Percentiles rank a stretch among this genome's conserved stretches.
These are phyloP conservation scores for Phlogophora meticulosa DNA, from an alignment of 2,888 invertebrate species.

Conservation along the genomic window DNA sequence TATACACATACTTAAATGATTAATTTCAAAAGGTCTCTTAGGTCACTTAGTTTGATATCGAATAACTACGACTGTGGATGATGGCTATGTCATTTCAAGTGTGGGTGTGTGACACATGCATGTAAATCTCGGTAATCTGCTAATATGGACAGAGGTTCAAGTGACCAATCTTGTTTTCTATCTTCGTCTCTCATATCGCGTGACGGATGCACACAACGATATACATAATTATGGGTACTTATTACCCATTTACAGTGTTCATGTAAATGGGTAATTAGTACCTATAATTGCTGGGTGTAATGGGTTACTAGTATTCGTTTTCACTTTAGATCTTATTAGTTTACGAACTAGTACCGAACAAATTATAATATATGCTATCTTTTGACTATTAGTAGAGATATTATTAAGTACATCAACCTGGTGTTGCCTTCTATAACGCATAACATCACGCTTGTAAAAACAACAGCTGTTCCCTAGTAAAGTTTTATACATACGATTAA, in stretches of 20 bases:
- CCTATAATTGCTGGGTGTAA: conserved; percentile 52
- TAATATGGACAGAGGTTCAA: conserved; percentile 36
- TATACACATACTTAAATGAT: conserved; percentile 13
- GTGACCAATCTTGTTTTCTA: conserved; percentile 61
- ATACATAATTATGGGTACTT: conserved; percentile 66
- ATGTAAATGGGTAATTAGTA: conserved; percentile 64
- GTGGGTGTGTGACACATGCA: neutral
- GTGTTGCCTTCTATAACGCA: no score
- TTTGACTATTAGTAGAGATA: conserved; percentile 7
- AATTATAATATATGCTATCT: conserved; percentile 12
- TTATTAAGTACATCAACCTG: neutral
- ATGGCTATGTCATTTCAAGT: no score
- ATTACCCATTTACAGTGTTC: conserved; percentile 70
- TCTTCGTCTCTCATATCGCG: conserved; percentile 60
- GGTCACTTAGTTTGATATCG: conserved; percentile 7
- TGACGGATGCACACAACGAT: conserved; percentile 66
- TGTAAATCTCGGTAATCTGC: conserved; percentile 29
- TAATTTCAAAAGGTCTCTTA: conserved; percentile 19
- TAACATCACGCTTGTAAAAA: no score
- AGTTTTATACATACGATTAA: no score
- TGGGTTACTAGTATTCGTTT: conserved; percentile 67
- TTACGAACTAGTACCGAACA: conserved; percentile 11
- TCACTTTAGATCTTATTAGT: conserved; percentile 63
- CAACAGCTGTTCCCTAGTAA: no score
- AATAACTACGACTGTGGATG: neutral